Percentiles rank a stretch among this genome's conserved stretches.
Conservation (phyloP, 2,113 vertebrate genomes). For the Argyrosomus japonicus region DNA sequence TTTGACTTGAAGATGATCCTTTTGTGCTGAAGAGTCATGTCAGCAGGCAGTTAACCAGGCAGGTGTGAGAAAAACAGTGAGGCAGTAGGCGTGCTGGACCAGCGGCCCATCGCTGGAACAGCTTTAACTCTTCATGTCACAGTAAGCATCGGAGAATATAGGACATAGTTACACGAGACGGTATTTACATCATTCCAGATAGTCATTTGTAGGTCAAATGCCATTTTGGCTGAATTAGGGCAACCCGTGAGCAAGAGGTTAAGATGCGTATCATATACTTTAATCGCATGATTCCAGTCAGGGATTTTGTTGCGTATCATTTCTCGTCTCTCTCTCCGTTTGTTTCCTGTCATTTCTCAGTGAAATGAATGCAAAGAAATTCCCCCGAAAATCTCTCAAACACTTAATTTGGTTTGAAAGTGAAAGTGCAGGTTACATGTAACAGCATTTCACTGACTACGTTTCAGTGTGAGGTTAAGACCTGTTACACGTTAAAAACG, state of each 20-base stretch:
- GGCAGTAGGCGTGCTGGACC: neutral
- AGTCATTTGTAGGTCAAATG: constrained; percentile 2
- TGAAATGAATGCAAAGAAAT: neutral
- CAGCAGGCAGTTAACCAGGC: constrained; percentile 28
- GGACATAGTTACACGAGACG: neutral
- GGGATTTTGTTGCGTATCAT: neutral
- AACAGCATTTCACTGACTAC: neutral
- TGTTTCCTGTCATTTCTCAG: neutral
- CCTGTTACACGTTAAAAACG: neutral
- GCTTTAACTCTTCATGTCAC: constrained; percentile 19
- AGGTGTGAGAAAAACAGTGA: constrained; percentile 33
- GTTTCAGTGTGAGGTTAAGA: neutral
- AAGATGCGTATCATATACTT: neutral
- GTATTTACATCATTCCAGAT: neutral
- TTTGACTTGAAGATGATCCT: constrained; percentile 5
- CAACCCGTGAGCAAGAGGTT: neutral
- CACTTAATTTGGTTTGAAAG: neutral
- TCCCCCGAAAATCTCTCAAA: neutral
- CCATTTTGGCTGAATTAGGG: neutral
- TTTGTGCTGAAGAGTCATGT: constrained; percentile 16
- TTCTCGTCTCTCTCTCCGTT: neutral
- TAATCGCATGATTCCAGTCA: neutral
- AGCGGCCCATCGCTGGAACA: neutral
- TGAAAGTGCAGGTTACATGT: neutral
- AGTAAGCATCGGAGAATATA: neutral